A percentile compares a stretch with the other conserved stretches of the same genome.
These are phyloP conservation scores for Euzetes globulus DNA, from an alignment of 2,888 invertebrate species.

Conservation along the genomic window DNA sequence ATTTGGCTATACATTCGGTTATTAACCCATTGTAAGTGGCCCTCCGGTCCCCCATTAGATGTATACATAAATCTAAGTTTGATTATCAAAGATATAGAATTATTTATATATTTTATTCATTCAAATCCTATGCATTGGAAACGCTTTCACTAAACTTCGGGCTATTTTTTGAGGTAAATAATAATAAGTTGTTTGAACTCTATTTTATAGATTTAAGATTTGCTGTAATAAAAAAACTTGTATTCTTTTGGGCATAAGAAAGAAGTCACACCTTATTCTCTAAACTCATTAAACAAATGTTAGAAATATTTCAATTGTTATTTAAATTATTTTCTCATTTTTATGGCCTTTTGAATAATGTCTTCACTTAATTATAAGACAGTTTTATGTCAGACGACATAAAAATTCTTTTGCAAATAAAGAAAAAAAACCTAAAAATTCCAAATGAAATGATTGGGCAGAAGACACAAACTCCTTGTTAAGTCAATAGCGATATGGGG, in stretches of 20 bases:
- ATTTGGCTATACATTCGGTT: not conserved
- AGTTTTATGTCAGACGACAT: no score
- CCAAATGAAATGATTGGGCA: no score
- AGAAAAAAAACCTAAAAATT: no score
- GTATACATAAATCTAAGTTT: not conserved
- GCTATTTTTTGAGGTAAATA: not conserved
- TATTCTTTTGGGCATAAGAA: not conserved
- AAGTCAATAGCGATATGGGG: no score
- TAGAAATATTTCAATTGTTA: not conserved
- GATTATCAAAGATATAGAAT: conserved; percentile 6
- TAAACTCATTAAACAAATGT: not conserved
- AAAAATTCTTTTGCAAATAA: no score
- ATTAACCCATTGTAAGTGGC: conserved; percentile 5
- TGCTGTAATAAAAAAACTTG: not conserved
- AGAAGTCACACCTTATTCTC: not conserved
- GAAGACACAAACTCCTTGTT: no score
- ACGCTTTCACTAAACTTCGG: conserved; percentile 17
- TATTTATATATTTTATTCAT: not conserved
- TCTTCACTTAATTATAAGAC: not conserved
- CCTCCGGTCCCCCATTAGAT: not conserved
- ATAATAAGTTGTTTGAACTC: conserved; percentile 12
- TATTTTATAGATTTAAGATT: not conserved
- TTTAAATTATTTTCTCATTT: not conserved
- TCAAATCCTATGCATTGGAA: not conserved
- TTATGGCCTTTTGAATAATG: not conserved